Evolutionary conservation across 2,797 vertebrate species (phyloP).

Genomic region (Hippocampus kuda): DNA sequence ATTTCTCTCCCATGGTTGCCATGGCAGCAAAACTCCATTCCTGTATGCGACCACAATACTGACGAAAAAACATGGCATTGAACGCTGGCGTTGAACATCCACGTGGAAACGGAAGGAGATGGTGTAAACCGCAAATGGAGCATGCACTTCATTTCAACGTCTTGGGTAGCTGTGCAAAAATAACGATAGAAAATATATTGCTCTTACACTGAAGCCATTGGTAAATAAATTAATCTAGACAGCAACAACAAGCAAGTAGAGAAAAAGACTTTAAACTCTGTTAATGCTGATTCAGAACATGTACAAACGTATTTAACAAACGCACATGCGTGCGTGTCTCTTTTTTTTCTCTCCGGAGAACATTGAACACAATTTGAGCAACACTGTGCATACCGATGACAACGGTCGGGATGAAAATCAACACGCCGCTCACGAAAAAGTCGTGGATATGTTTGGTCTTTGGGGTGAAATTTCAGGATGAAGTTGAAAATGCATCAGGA

Average conservation of each 20-base stretch:
- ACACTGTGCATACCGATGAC: slow-evolving; percentile 64
- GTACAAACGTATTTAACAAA: slow-evolving; percentile 72
- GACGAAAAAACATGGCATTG: slow-evolving; percentile 53
- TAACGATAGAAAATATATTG: slow-evolving; percentile 92
- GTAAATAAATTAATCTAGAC: slow-evolving; percentile 94
- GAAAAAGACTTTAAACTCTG: slow-evolving; percentile 61
- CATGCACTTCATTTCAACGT: slow-evolving; percentile 68
- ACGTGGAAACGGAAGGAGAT: slow-evolving; percentile 51
- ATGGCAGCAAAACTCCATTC: slow-evolving; percentile 66
- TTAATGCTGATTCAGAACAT: slow-evolving; percentile 69
- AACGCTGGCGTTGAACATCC: slow-evolving; percentile 66
- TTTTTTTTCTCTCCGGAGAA: slow-evolving; percentile 28
- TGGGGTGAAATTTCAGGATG: neutral
- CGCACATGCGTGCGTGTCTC: slow-evolving; percentile 20
- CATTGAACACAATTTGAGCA: slow-evolving; percentile 58
- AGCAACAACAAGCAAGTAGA: slow-evolving; percentile 75
- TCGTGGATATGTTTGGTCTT: neutral
- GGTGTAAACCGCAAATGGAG: slow-evolving; percentile 64
- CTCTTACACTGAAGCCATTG: slow-evolving; percentile 81
- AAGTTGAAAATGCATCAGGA: neutral
- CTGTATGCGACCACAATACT: slow-evolving; percentile 73
- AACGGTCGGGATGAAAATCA: slow-evolving; percentile 59
- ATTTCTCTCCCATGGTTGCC: slow-evolving; percentile 60
- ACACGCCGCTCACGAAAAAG: slow-evolving; percentile 12
- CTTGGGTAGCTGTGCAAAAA: slow-evolving; percentile 98